phyloP scores from a whole-genome alignment of 2,888 invertebrate species.

The Microchrysa polita region DNA sequence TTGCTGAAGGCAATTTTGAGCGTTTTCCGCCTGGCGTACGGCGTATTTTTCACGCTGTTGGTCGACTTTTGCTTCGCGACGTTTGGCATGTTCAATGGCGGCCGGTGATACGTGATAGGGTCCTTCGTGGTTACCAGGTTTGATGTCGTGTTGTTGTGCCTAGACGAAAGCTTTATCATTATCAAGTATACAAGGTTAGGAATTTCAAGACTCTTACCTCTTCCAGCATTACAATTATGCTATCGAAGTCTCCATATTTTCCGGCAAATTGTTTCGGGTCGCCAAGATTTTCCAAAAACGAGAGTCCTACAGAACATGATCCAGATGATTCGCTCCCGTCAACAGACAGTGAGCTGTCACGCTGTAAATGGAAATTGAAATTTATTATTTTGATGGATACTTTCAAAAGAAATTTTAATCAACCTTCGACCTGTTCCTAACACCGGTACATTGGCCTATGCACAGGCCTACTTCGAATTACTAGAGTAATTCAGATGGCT shows the following conservation, averaged over 20 bases:
- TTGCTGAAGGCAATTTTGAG: slow-evolving; percentile 39
- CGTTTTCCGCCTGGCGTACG: slow-evolving; percentile 28
- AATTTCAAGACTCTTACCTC: slow-evolving; percentile 50
- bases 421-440: no score
- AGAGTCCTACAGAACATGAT: slow-evolving; percentile 45
- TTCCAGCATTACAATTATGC: slow-evolving; percentile 52
- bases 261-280: slow-evolving; percentile 47
- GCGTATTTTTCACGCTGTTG: slow-evolving; percentile 45
- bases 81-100: slow-evolving; percentile 47
- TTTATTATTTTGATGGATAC: no score
- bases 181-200: background rate
- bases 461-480: no score
- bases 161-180: background rate
- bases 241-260: slow-evolving; percentile 53
- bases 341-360: no score
- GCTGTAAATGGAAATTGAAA: no score
- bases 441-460: no score
- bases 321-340: no score
- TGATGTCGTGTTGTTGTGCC: background rate
- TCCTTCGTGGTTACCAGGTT: slow-evolving; percentile 49
- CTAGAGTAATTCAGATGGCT: no score
- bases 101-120: slow-evolving; percentile 48
- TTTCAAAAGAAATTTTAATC: no score
- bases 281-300: slow-evolving; percentile 45
- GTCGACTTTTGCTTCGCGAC: slow-evolving; percentile 47